Evolutionary conservation across 2,888 invertebrate species (phyloP).

Genomic region (Conistra vaccinii): DNA sequence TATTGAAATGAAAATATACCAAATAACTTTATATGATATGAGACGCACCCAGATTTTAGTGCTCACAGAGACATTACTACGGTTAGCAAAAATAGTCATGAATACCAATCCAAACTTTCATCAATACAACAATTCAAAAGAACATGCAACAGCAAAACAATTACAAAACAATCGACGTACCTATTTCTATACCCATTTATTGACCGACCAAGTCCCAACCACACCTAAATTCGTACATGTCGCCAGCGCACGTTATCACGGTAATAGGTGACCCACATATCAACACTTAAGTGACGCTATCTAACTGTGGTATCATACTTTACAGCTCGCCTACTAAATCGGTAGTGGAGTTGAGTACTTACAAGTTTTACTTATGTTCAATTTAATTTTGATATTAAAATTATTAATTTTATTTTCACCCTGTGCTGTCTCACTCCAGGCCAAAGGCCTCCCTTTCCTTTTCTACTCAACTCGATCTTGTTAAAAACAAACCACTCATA

Average conservation of each 20-base stretch:
- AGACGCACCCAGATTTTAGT: neutral
- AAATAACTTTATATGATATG: too few relatives aligned
- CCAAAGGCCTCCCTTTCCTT: neutral
- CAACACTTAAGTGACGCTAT: slow-evolving; percentile 79
- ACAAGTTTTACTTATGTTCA: slow-evolving; percentile 11
- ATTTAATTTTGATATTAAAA: too few relatives aligned
- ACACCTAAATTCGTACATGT: slow-evolving; percentile 64
- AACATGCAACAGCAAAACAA: neutral
- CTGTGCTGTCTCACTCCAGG: neutral
- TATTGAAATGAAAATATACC: too few relatives aligned
- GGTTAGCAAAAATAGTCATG: neutral
- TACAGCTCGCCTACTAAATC: slow-evolving; percentile 54
- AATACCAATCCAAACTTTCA: neutral
- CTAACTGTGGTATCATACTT: slow-evolving; percentile 73
- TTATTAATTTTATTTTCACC: neutral
- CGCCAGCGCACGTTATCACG: slow-evolving; percentile 71
- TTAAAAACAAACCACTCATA: neutral
- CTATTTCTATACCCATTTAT: slow-evolving; percentile 19
- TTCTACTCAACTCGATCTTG: neutral
- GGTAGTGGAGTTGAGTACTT: slow-evolving; percentile 46
- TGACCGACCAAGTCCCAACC: slow-evolving; percentile 42
- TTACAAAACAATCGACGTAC: slow-evolving; percentile 46
- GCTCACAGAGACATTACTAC: neutral
- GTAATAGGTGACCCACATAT: slow-evolving; percentile 82
- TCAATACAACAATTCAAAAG: neutral